phyloP scores from a whole-genome alignment of 2,113 vertebrate species.

The Dicentrarchus labrax region DNA sequence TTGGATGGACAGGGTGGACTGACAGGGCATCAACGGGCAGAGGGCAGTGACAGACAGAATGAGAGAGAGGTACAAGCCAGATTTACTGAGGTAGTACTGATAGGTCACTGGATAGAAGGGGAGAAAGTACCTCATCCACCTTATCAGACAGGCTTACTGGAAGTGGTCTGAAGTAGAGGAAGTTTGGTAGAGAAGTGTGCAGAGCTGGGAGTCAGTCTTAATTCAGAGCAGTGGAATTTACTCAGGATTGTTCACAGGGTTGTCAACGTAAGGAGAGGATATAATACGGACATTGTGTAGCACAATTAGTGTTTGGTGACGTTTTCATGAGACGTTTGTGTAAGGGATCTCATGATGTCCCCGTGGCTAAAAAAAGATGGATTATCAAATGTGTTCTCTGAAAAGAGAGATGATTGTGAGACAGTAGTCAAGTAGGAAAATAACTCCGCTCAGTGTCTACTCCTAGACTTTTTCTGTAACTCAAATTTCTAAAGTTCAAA shows the following conservation, averaged over 20 bases:
- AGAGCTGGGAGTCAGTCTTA: constrained; percentile 1
- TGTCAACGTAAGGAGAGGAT: neutral
- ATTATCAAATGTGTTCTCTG: neutral
- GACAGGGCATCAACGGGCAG: constrained; percentile 7
- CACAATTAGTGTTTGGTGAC: neutral
- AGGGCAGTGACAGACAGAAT: constrained; percentile 21
- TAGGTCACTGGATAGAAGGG: constrained; percentile 34
- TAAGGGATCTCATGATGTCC: neutral
- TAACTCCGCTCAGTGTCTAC: too few species aligned
- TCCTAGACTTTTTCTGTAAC: neutral
- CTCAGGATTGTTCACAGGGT: neutral
- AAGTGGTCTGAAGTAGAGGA: constrained; percentile 10
- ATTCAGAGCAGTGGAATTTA: constrained; percentile 20
- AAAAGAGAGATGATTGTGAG: neutral
- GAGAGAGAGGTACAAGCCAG: constrained; percentile 19
- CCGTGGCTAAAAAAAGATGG: neutral
- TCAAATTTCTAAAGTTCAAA: neutral
- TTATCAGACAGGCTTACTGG: constrained; percentile 31
- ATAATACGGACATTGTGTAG: neutral
- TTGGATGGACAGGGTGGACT: constrained; percentile 23
- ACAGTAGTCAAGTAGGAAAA: neutral
- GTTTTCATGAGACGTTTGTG: neutral
- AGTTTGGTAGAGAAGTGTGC: neutral
- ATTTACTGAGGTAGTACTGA: constrained; percentile 40
- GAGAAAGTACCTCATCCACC: constrained; percentile 27